phyloP scores from a whole-genome alignment of 2,888 invertebrate species.

The Leucoma salicis region DNA sequence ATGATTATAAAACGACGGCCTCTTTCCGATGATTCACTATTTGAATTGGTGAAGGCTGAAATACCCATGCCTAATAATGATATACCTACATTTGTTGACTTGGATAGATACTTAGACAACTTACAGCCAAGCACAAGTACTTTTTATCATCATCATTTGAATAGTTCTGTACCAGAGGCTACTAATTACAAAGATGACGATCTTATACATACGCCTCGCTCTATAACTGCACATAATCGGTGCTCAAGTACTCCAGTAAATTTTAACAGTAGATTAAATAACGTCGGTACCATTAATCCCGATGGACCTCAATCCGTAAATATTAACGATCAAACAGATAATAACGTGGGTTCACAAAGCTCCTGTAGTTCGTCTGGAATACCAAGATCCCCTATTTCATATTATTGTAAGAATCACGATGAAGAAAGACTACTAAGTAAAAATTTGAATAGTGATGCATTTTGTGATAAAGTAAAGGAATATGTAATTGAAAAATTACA shows the following conservation, averaged over 20 bases:
- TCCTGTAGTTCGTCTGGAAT: slow-evolving; percentile 62
- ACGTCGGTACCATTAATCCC: slow-evolving; percentile 35
- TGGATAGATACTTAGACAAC: slow-evolving; percentile 86
- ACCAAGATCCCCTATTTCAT: slow-evolving; percentile 69
- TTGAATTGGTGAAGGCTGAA: slow-evolving; percentile 84
- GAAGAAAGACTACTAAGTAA: slow-evolving; percentile 64
- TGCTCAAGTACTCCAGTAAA: slow-evolving; percentile 67
- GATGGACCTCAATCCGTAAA: slow-evolving; percentile 42
- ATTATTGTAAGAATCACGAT: slow-evolving; percentile 70
- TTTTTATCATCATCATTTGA: slow-evolving; percentile 30
- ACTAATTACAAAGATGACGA: slow-evolving; percentile 49
- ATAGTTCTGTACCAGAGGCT: slow-evolving; percentile 38
- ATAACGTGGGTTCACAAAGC: slow-evolving; percentile 62
- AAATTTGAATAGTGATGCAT: slow-evolving; percentile 66
- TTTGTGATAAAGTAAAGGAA: slow-evolving; percentile 73
- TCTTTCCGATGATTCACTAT: slow-evolving; percentile 88
- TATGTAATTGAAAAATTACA: slow-evolving; percentile 68
- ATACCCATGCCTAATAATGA: slow-evolving; percentile 73
- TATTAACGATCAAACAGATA: slow-evolving; percentile 50
- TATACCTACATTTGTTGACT: slow-evolving; percentile 79
- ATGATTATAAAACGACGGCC: slow-evolving; percentile 86
- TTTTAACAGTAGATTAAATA: slow-evolving; percentile 39
- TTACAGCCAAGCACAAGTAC: slow-evolving; percentile 75
- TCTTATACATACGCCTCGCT: slow-evolving; percentile 36
- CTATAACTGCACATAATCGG: slow-evolving; percentile 44